Conservation (phyloP, 2,113 vertebrate genomes). For the Sturnira hondurensis region DNA sequence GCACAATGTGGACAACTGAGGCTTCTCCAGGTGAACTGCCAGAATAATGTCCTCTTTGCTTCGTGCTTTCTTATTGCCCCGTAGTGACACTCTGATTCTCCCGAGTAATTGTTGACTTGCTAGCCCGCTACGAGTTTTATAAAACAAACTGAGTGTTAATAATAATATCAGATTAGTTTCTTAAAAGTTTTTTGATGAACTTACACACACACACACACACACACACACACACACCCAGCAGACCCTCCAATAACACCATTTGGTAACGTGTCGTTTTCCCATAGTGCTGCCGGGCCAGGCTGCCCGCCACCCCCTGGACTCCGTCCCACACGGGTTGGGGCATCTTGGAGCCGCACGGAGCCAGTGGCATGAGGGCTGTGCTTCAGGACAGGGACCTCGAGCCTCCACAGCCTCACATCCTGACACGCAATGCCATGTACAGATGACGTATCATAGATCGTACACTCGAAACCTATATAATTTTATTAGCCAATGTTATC, state of each 20-base stretch:
- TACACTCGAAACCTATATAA: no score
- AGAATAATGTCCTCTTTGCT: background rate
- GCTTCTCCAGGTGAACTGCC: background rate
- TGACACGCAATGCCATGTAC: background rate
- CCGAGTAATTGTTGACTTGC: background rate
- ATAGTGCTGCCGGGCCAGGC: background rate
- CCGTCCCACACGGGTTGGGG: accelerated
- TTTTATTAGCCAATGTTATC: background rate
- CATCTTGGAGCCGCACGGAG: background rate
- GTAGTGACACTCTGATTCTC: background rate
- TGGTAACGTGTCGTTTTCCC: background rate
- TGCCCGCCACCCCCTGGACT: background rate
- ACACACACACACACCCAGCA: background rate
- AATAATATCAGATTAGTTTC: background rate
- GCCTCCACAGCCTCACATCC: background rate
- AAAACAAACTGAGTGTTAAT: background rate
- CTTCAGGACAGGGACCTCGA: background rate
- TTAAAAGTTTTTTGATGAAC: background rate
- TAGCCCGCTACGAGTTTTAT: background rate
- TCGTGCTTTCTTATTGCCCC: background rate
- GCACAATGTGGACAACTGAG: background rate
- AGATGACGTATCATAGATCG: no score
- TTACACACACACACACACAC: background rate
- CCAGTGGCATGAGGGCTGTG: background rate
- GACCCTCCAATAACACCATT: background rate